Percentiles rank a stretch among this genome's conserved stretches.
These are phyloP conservation scores for Pelagia noctiluca DNA, from an alignment of 30 jellyfish, hydroid and myxozoan species.

Conservation along the genomic window DNA sequence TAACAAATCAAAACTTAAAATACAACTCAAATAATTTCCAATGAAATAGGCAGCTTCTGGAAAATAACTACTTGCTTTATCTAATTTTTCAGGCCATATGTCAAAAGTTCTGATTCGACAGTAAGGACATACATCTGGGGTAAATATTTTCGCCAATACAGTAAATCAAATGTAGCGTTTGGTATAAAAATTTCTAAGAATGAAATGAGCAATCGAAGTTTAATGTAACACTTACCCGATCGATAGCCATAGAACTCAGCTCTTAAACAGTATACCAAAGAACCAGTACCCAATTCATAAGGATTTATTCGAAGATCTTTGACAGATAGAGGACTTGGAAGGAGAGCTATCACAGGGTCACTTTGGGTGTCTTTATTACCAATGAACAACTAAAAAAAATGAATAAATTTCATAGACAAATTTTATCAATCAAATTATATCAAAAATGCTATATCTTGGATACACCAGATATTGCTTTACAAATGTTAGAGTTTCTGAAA, in stretches of 20 bases:
- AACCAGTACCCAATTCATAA: constrained; percentile 5
- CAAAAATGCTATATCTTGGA: background rate
- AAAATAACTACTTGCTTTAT: too few species aligned
- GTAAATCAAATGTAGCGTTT: background rate
- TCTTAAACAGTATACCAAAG: constrained; percentile 13
- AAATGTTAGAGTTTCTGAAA: background rate
- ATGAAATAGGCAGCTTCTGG: too few species aligned
- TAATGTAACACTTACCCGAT: constrained; percentile 37
- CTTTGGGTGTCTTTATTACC: constrained; percentile 45
- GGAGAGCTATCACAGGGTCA: constrained; percentile 38
- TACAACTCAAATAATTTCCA: too few species aligned
- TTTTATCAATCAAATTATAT: background rate
- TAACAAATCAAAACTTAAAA: too few species aligned
- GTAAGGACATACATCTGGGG: background rate
- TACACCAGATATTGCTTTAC: background rate
- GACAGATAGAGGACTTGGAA: constrained; percentile 38
- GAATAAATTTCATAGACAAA: background rate
- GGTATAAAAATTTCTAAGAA: background rate
- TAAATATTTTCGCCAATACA: background rate
- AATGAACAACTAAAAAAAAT: constrained; percentile 32
- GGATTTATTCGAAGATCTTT: constrained; percentile 47
- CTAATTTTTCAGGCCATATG: background rate
- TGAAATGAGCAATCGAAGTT: background rate
- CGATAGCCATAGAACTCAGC: constrained; percentile 53
- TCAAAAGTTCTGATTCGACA: background rate